phyloP scores from a whole-genome alignment of 2,888 invertebrate genomes.

The Hermaeophaga mercurialis region DNA sequence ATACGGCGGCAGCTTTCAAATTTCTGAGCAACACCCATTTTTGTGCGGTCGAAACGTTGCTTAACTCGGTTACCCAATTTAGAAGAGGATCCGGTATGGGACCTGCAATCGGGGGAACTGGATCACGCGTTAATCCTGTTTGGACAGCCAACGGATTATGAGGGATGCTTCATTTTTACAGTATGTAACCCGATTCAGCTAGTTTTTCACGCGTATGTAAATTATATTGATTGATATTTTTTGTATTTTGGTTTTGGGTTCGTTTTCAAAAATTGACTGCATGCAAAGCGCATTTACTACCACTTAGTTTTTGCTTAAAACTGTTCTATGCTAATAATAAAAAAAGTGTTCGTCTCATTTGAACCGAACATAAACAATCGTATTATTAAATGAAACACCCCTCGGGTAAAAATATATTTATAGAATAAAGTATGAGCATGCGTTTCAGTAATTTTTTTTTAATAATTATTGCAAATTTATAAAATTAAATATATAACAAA shows the following conservation, averaged over 20 bases:
- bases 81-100: constrained; percentile 83
- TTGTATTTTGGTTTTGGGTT: too few relatives aligned
- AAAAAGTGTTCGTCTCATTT: too few relatives aligned
- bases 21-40: constrained; percentile 82
- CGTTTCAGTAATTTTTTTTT: too few relatives aligned
- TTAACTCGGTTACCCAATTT: constrained; percentile 87
- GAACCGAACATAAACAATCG: too few relatives aligned
- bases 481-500: constrained; percentile 4
- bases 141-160: constrained; percentile 26
- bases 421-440: constrained; percentile 21
- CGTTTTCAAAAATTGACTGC: too few relatives aligned
- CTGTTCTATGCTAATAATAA: too few relatives aligned
- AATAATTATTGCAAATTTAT: constrained; percentile 8
- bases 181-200: too few relatives aligned
- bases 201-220: too few relatives aligned
- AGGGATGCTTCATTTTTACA: constrained; percentile 7
- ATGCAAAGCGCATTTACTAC: too few relatives aligned
- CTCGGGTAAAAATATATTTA: constrained; percentile 6
- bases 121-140: constrained; percentile 34
- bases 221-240: too few relatives aligned
- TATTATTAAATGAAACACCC: constrained; percentile 10
- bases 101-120: constrained; percentile 67
- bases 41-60: constrained; percentile 80
- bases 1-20: constrained; percentile 91
- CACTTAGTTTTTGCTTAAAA: too few relatives aligned